phyloP scores from a whole-genome alignment of 2,888 invertebrate genomes.

The Lithodes maja region DNA sequence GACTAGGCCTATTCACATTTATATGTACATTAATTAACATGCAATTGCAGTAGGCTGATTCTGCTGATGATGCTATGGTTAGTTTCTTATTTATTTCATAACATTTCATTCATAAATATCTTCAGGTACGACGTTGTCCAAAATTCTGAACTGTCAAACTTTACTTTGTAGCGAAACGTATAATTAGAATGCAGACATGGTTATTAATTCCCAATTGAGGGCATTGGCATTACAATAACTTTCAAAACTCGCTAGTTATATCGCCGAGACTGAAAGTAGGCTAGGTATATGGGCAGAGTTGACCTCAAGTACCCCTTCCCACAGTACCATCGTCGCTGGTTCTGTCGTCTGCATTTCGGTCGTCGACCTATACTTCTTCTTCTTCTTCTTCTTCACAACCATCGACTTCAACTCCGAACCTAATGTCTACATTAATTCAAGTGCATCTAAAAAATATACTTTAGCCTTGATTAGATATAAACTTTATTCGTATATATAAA shows the following conservation, averaged over 20 bases:
- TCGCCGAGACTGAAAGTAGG: neutral
- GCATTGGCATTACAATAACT: neutral
- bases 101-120: neutral
- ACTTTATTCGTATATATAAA: neutral
- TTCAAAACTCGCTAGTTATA: neutral
- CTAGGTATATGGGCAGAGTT: neutral
- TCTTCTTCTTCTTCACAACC: neutral
- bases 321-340: neutral
- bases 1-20: too few species aligned
- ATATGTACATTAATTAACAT: too few species aligned
- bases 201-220: too few species aligned
- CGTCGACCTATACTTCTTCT: conserved; percentile 18
- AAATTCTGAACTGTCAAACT: too few species aligned
- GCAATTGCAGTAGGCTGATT: too few species aligned
- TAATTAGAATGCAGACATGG: too few species aligned
- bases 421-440: neutral
- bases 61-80: neutral
- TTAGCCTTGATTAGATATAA: neutral
- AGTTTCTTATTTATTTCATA: neutral
- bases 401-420: neutral
- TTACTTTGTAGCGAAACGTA: too few species aligned
- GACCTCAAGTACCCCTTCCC: neutral
- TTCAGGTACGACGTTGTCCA: too few species aligned
- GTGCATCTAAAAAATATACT: neutral
- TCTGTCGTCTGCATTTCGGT: conserved; percentile 48